Evolutionary conservation across 2,888 invertebrate genomes (phyloP).

Genomic region (Scaptomyza polygonia): DNA sequence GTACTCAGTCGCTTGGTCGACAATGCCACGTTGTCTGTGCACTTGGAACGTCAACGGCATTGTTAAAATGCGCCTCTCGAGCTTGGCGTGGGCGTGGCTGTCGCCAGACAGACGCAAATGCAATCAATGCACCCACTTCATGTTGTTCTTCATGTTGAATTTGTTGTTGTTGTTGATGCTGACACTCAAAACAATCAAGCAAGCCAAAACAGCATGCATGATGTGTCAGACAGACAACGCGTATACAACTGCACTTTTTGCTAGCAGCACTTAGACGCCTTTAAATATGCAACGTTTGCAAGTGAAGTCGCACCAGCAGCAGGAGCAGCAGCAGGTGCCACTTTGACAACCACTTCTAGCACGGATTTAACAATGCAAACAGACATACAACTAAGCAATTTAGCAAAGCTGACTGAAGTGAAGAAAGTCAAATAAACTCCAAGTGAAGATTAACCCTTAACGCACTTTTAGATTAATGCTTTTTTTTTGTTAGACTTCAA

Average conservation of each 20-base stretch:
- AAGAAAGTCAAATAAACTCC: constrained; percentile 6
- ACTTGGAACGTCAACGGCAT: constrained; percentile 69
- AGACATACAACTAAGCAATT: constrained; percentile 10
- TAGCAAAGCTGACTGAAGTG: constrained; percentile 2
- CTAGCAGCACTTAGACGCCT: constrained; percentile 73
- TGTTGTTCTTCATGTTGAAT: constrained; percentile 23
- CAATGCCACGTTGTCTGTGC: constrained; percentile 31
- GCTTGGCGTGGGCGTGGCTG: constrained; percentile 23
- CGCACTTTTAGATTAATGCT: neutral
- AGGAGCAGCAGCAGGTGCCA: constrained; percentile 22
- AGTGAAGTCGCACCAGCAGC: constrained; percentile 32
- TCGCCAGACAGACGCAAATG: constrained; percentile 61
- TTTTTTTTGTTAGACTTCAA: too few species aligned
- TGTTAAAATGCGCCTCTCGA: constrained; percentile 28
- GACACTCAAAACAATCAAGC: constrained; percentile 71
- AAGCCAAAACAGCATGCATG: constrained; percentile 72
- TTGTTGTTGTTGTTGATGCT: constrained; percentile 35
- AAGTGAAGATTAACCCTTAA: neutral
- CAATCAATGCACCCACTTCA: constrained; percentile 62
- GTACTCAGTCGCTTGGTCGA: neutral
- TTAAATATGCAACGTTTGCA: constrained; percentile 70
- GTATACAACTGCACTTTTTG: constrained; percentile 54
- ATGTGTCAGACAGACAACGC: constrained; percentile 62
- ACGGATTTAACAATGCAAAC: constrained; percentile 12
- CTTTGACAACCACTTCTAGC: constrained; percentile 12